Evolutionary conservation across 2,113 vertebrate genomes (phyloP).

Genomic region (Misgurnus mizolepis): DNA sequence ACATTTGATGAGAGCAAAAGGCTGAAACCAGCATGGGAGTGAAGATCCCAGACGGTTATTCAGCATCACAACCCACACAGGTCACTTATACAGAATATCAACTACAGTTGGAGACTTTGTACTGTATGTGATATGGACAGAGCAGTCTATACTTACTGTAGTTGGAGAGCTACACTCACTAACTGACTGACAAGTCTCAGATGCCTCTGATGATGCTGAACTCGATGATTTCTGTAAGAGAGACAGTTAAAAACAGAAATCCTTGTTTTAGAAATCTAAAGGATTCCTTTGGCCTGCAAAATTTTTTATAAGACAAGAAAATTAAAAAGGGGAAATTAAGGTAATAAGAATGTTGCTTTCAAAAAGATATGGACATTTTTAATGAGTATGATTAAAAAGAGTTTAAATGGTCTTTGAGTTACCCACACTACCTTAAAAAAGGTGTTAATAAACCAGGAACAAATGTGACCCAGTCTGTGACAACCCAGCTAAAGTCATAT

Average conservation of each 20-base stretch:
- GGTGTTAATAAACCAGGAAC: neutral
- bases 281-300: neutral
- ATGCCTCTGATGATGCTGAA: constrained; percentile 95
- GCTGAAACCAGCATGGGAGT: constrained; percentile 6
- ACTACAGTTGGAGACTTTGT: neutral
- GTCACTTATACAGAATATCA: constrained; percentile 16
- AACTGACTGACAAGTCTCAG: constrained; percentile 96
- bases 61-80: neutral
- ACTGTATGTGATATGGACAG: neutral
- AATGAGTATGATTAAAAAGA: too few relatives aligned
- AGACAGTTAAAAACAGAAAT: neutral
- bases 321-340: too few relatives aligned
- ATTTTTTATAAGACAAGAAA: too few relatives aligned
- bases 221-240: constrained; percentile 91
- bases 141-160: constrained; percentile 80
- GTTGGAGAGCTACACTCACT: constrained; percentile 99
- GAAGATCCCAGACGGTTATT: constrained; percentile 10
- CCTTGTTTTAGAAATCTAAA: neutral
- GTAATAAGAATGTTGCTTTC: too few relatives aligned
- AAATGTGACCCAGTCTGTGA: too few relatives aligned
- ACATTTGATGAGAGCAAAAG: constrained; percentile 16
- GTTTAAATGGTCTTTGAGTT: too few relatives aligned
- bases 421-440: neutral
- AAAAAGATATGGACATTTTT: too few relatives aligned
- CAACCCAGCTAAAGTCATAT: too few relatives aligned